Evolutionary conservation across 30 jellyfish, hydroid and myxozoan genomes (phyloP), one percentile per base, ranked within the genome.

Genomic region (Hydractinia echinata): DNA sequence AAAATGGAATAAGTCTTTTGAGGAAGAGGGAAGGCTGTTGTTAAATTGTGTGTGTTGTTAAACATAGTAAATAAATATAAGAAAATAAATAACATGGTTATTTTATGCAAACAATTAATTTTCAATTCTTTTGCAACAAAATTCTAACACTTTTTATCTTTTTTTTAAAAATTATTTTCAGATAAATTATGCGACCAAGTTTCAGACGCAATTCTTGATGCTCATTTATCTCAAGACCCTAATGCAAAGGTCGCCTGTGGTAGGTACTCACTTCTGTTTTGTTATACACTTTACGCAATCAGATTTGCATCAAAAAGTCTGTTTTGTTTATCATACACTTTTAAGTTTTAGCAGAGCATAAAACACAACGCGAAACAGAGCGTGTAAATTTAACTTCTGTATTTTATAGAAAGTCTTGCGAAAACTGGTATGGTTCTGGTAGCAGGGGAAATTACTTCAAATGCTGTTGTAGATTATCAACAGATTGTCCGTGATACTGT

Each of bases 231-330:
- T 20, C 95, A 87, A 72, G 99, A 94, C 64, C 97, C 97, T 49
- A 79, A 94, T 62, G 96, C 99, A 52, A 94, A 86, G 73, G 99
- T 94, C 52, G 99, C 99, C 50, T 88, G 97, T 78, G 99, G 99
- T 94, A 77, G 3, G n/a, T 72, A 68, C 13, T 11, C 2, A 30
- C 44, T 30, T 30, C 44, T 30, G 44, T 30, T 30, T 30, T 30
- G 44, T 30, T 30, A 30, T 30, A 30, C 44, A 30, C 44, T 1
- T 30, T 30, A 30, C 1, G 44, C 44, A 30, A 30, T 30, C 44
- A 30, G 44, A 30, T 30, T n/a, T n/a, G n/a, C n/a, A n/a, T n/a
- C n/a, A n/a, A n/a, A n/a, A n/a, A n/a, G n/a, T n/a, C 7, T 62
- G 73, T 10, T 9, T n/a, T 58, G 3, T 58, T 3, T 3, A 11